Base-by-base conservation (phyloP, 2,888 invertebrate genomes). In the Dasypolia templi region DNA sequence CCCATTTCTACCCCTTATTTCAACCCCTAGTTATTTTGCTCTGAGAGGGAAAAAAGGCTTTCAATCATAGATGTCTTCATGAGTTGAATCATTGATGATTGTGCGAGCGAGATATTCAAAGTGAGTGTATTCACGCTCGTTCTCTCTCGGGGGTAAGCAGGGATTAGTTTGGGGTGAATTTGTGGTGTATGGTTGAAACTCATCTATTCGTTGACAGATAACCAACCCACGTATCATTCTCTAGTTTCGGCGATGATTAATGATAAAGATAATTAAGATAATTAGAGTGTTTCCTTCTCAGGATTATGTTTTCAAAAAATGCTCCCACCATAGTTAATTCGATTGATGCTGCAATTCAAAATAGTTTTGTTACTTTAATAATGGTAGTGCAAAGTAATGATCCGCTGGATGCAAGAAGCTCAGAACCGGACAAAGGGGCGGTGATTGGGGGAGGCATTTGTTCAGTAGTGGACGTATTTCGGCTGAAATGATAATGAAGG, bases 61-160 rank as follows among this genome's bases (percentile, higher is more conserved):
- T 89, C 92, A 91, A 91, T 92, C 91, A 91, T 91, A 88, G 85
- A 87, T 83, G 79, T 79, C 79, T 80, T 83, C 75, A 76, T 58
- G 51, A 44, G 70, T 64, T 78, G 78, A 85, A 86, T 79, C 83
- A 85, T 80, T 85, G 78, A 86, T 86, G 82, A 82, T 58, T 63
- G 65, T 77, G 55, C 39, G 49, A 75, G 63, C 39, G 75, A 42
- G 49, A 72, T 19, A 56, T 53, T 75, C 75, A 72, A 68, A 68
- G 56, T 66, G 26, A 53, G 59, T 68, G 66, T 72, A 55, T 69
- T 66, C 51, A 6, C 51, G 11, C 51, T 55, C 17, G 29, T 11
- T 39, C 75, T 55, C 75, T 55, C 51, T 65, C 46, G 53, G 49
- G 71, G 62, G 62, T 29, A 62, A 62, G 26, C 42, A 62, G 63